phyloP scores from a whole-genome alignment of 2,888 invertebrate genomes.

The Mesoligia furuncula region DNA sequence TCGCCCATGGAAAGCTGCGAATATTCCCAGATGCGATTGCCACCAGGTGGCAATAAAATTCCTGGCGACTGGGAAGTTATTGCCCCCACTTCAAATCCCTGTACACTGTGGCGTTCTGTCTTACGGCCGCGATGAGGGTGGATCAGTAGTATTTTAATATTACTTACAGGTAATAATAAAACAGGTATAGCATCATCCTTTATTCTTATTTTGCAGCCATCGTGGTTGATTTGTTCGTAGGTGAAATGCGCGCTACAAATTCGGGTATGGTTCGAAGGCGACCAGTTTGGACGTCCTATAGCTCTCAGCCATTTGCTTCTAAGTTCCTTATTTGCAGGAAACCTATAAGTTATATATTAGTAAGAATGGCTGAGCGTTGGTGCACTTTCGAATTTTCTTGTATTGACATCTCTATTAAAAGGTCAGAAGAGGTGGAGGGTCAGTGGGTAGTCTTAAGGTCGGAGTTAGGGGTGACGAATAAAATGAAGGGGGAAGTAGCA shows the following conservation, averaged over 20 bases:
- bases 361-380: neutral
- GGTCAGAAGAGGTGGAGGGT: too few species aligned
- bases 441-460: too few species aligned
- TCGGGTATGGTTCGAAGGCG: slow-evolving; percentile 65
- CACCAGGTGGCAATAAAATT: too few species aligned
- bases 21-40: too few species aligned
- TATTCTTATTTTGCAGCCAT: slow-evolving; percentile 59
- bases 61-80: too few species aligned
- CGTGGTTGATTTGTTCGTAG: slow-evolving; percentile 67
- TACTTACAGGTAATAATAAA: slow-evolving; percentile 3
- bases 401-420: too few species aligned
- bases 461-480: too few species aligned
- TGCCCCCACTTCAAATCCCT: too few species aligned
- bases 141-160: neutral
- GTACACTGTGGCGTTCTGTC: too few species aligned
- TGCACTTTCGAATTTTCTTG: too few species aligned
- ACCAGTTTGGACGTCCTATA: slow-evolving; percentile 72
- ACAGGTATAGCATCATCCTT: neutral
- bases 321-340: neutral
- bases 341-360: neutral
- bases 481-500: too few species aligned
- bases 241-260: slow-evolving; percentile 71
- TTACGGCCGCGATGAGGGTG: neutral
- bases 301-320: slow-evolving; percentile 70
- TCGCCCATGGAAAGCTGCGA: too few species aligned